Conservation (phyloP, 1,140 invertebrate genomes). For the Zaprionus capensis region DNA sequence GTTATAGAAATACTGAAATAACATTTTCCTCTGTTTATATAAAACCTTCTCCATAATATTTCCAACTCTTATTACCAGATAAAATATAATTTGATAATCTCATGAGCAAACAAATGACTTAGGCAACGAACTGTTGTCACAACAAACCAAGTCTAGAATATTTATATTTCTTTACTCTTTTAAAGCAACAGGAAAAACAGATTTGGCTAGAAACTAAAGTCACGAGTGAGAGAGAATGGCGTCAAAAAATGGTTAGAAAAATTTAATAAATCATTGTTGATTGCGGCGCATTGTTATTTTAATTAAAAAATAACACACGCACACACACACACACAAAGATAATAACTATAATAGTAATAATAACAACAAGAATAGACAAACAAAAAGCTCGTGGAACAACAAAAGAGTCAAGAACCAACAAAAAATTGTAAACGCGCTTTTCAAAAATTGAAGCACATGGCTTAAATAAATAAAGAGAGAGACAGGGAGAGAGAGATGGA, state of each 20-base stretch:
- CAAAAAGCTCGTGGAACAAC: conserved; percentile 48
- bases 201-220: conserved; percentile 14
- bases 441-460: conserved; percentile 64
- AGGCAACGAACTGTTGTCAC: conserved; percentile 44
- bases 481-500: background rate
- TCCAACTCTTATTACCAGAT: background rate
- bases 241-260: conserved; percentile 50
- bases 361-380: conserved; percentile 27
- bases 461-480: conserved; percentile 56
- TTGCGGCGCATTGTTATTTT: conserved; percentile 75
- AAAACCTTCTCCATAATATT: background rate
- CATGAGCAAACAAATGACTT: conserved; percentile 54
- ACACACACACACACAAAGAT: conserved; percentile 17
- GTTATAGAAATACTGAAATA: too few relatives aligned
- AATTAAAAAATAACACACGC: conserved; percentile 55
- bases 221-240: conserved; percentile 34
- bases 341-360: conserved; percentile 48
- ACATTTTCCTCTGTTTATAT: too few relatives aligned
- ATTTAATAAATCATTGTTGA: conserved; percentile 79
- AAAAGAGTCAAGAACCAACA: conserved; percentile 43
- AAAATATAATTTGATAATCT: conserved; percentile 16
- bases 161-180: background rate
- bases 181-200: conserved; percentile 24
- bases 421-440: conserved; percentile 36
- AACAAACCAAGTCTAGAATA: conserved; percentile 1